Conservation (phyloP, 2,113 vertebrate genomes). For the Hyaena hyaena region DNA sequence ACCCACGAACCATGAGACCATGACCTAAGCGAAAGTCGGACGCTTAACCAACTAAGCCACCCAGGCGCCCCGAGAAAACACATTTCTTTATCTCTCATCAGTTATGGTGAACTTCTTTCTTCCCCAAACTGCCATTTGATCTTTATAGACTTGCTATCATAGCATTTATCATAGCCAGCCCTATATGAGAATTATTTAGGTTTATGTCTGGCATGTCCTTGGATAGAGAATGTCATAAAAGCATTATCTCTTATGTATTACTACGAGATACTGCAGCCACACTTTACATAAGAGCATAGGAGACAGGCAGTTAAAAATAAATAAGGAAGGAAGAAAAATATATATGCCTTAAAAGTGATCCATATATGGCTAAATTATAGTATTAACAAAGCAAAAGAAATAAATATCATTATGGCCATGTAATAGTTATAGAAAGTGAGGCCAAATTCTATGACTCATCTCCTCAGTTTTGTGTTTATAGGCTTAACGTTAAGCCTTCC, state of each 20-base stretch:
- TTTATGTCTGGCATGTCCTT: neutral
- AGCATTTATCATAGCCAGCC: neutral
- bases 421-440: neutral
- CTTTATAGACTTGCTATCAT: neutral
- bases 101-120: neutral
- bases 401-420: neutral
- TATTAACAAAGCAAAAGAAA: neutral
- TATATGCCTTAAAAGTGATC: neutral
- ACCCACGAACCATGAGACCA: too few relatives aligned
- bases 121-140: neutral
- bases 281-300: neutral
- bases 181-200: neutral
- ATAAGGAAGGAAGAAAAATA: neutral
- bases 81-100: neutral
- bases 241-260: neutral
- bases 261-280: neutral
- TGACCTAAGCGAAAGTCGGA: too few relatives aligned
- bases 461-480: neutral
- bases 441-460: neutral
- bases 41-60: too few relatives aligned
- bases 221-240: constrained; percentile 36
- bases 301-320: neutral
- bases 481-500: neutral
- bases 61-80: neutral
- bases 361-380: neutral